These are phyloP conservation scores for Cylas formicarius DNA, from an alignment of 1,140 invertebrate genomes.

Conservation along the genomic window DNA sequence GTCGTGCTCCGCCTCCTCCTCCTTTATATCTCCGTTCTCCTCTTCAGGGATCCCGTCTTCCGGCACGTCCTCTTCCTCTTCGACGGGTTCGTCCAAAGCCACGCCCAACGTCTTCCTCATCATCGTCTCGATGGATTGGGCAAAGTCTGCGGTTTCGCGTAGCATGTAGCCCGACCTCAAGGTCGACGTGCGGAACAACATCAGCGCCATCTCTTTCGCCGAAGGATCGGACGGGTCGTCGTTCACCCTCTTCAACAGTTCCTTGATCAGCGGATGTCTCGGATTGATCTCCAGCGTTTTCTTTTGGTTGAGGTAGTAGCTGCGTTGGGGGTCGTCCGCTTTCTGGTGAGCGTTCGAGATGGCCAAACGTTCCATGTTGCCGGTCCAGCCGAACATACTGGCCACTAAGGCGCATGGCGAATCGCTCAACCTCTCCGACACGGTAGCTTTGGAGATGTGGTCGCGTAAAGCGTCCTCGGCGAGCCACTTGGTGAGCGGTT, in stretches of 20 bases:
- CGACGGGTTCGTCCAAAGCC: slow-evolving; percentile 61
- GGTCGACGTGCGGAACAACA: slow-evolving; percentile 92
- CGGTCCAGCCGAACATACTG: slow-evolving; percentile 95
- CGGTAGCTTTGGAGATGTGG: slow-evolving; percentile 70
- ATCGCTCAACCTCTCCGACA: slow-evolving; percentile 85
- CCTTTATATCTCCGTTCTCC: slow-evolving; percentile 39
- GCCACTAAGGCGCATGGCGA: slow-evolving; percentile 97
- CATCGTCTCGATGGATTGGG: slow-evolving; percentile 79
- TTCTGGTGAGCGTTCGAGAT: slow-evolving; percentile 97
- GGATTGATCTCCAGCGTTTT: slow-evolving; percentile 98
- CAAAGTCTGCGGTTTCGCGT: slow-evolving; percentile 79
- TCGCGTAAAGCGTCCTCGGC: slow-evolving; percentile 80
- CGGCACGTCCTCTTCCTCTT: slow-evolving; percentile 48
- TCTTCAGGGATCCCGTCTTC: slow-evolving; percentile 42
- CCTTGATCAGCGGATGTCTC: slow-evolving; percentile 89
- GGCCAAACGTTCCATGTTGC: slow-evolving; percentile 97
- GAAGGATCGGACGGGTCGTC: slow-evolving; percentile 70
- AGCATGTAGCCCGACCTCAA: slow-evolving; percentile 83
- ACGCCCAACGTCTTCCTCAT: slow-evolving; percentile 78
- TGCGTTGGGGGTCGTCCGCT: slow-evolving; percentile 82
- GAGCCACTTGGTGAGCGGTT: slow-evolving; percentile 89
- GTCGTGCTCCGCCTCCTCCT: slow-evolving; percentile 42
- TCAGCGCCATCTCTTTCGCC: slow-evolving; percentile 80
- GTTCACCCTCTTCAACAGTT: slow-evolving; percentile 77
- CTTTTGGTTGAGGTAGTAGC: slow-evolving; percentile 92